phyloP scores from a whole-genome alignment of 2,888 invertebrate species.

The Euphydryas editha region DNA sequence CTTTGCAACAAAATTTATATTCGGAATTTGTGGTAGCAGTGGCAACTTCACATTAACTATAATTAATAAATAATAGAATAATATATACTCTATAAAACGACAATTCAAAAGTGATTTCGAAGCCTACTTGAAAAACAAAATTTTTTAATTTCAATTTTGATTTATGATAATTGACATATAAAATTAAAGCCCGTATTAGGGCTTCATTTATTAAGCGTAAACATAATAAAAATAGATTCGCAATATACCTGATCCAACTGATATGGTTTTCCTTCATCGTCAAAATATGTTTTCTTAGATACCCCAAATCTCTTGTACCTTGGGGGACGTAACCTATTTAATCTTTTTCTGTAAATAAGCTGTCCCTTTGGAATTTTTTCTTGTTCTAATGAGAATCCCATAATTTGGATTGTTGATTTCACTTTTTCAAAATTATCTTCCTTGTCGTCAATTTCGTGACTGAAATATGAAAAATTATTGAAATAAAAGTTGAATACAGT shows the following conservation, averaged over 20 bases:
- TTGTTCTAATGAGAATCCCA: constrained; percentile 80
- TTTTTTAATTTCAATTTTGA: too few species aligned
- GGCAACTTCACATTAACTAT: too few species aligned
- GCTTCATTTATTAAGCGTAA: too few species aligned
- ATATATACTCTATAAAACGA: too few species aligned
- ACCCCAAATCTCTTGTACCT: constrained; percentile 61
- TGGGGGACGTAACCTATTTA: constrained; percentile 81
- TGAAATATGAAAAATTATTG: constrained; percentile 51
- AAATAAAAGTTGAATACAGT: too few species aligned
- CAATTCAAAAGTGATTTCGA: too few species aligned
- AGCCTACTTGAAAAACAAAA: too few species aligned
- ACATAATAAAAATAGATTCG: not conserved
- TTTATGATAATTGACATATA: too few species aligned
- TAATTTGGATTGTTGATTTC: constrained; percentile 85
- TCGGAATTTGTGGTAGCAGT: too few species aligned
- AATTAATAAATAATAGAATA: too few species aligned
- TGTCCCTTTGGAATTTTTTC: constrained; percentile 78
- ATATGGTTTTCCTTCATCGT: constrained; percentile 85
- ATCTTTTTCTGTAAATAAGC: constrained; percentile 86
- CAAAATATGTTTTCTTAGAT: constrained; percentile 85
- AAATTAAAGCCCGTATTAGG: too few species aligned
- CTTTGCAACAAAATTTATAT: too few species aligned
- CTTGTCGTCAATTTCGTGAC: constrained; percentile 81
- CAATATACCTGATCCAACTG: constrained; percentile 59
- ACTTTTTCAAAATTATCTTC: constrained; percentile 81